Evolutionary conservation across 2,113 vertebrate species (phyloP).

Genomic region (Podarcis muralis): DNA sequence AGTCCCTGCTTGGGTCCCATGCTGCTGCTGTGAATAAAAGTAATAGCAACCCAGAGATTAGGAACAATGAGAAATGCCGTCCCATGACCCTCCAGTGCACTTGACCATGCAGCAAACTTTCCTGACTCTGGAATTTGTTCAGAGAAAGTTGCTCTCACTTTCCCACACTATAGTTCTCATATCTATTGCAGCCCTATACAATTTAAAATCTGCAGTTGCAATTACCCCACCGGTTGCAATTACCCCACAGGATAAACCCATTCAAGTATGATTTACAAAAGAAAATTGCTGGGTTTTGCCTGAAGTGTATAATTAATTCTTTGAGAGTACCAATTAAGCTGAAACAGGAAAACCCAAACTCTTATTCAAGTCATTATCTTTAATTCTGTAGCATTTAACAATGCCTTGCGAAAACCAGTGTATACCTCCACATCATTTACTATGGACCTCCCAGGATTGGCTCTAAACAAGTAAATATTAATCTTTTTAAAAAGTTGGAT

Average conservation of each 20-base stretch:
- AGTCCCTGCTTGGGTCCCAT: neutral
- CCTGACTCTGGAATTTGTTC: neutral
- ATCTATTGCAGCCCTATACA: neutral
- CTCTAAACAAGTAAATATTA: slow-evolving; percentile 39
- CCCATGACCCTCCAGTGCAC: neutral
- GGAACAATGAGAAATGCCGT: neutral
- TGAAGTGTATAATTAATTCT: slow-evolving; percentile 19
- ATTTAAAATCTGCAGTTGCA: neutral
- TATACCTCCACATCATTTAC: neutral
- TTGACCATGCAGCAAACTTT: no score
- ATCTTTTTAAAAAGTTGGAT: slow-evolving; percentile 15
- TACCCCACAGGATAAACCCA: neutral
- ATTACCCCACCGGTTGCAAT: neutral
- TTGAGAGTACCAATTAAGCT: neutral
- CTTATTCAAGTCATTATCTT: slow-evolving; percentile 35
- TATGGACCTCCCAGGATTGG: slow-evolving; percentile 27
- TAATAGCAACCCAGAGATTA: neutral
- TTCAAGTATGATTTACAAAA: slow-evolving; percentile 3
- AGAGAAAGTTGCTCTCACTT: neutral
- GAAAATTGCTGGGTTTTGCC: slow-evolving; percentile 8
- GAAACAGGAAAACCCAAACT: slow-evolving; percentile 17
- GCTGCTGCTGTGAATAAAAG: neutral
- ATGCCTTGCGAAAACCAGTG: slow-evolving; percentile 13
- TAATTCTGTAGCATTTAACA: slow-evolving; percentile 44
- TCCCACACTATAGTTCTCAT: neutral